Evolutionary conservation across 2,797 vertebrate species (phyloP).

Genomic region (Apodemus agrarius): DNA sequence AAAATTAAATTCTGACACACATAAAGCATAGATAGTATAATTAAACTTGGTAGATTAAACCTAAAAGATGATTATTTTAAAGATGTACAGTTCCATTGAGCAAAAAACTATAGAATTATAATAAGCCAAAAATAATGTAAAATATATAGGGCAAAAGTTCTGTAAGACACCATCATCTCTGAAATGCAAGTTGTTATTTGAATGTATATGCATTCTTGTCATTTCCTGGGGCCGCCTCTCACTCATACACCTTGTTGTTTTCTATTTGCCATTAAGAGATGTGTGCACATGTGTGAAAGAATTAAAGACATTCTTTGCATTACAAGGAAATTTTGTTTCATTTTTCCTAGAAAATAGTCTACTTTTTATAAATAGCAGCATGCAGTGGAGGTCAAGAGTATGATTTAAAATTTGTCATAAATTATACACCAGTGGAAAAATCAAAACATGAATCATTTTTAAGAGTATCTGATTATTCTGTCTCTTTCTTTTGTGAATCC

Average conservation of each 20-base stretch:
- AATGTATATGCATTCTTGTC: neutral
- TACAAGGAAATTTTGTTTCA: neutral
- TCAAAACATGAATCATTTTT: conserved; percentile 25
- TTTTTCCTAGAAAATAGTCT: neutral
- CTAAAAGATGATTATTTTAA: neutral
- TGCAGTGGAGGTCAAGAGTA: conserved; percentile 20
- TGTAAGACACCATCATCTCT: neutral
- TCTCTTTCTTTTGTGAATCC: neutral
- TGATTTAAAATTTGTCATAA: conserved; percentile 48
- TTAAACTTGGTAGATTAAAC: neutral
- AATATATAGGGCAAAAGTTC: neutral
- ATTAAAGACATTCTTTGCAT: neutral
- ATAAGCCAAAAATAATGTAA: neutral
- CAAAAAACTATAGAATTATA: conserved; percentile 31
- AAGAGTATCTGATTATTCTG: neutral
- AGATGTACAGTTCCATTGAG: neutral
- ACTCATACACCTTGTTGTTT: neutral
- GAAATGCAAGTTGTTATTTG: neutral
- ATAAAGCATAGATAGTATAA: neutral
- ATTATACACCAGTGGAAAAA: neutral
- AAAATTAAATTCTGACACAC: neutral
- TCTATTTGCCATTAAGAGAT: neutral
- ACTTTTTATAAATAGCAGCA: neutral
- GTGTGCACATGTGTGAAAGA: neutral
- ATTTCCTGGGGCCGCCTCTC: neutral